Evolutionary conservation across 2,113 vertebrate genomes (phyloP), one percentile per base, ranked within the genome.

Genomic region (Caloenas nicobarica): DNA sequence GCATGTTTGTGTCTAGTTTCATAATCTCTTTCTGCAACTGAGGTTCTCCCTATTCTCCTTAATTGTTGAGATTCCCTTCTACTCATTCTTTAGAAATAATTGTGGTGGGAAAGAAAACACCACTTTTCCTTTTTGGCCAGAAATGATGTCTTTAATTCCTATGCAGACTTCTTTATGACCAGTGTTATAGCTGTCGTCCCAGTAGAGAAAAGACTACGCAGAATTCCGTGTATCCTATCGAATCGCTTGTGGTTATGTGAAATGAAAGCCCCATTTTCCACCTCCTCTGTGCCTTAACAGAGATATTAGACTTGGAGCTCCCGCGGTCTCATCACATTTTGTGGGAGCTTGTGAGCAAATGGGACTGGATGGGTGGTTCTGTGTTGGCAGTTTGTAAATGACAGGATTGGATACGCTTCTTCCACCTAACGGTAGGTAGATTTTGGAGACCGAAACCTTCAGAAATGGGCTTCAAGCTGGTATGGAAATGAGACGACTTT

Each of bases 301-400:
- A 46, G 23, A 13, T 29, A 22, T 70, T 54, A 31, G 33, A 18
- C 42, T 22, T 57, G 60, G 54, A 86, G 69, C 68, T 86, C 22
- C 26, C 1, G 1, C 33, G 65, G 34, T 4, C 16, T 82, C 17
- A 2, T 36, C 9, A 12, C 5, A 0, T 58, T 40, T n/a, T 69
- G 48, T 57, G 73, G 66, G 58, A 60, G 65, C 78, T 82, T 16
- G 0, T 50, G 34, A 46, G 18, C 42, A 83, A 26, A 38, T 22
- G 3, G 5, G 16, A 17, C 6, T 18, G 61, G 22, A 16, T 34
- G 48, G 68, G 40, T 18, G 24, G 36, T 44, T 82, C 31, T 70
- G 10, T 42, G 26, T 62, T 81, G 44, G 42, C 17, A 19, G 50
- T 58, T 50, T 84, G 64, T 76, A 25, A 80, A 51, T 1, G 12